Evolutionary conservation across 30 jellyfish, hydroid and myxozoan species (phyloP).

Genomic region (Aurelia sp.): DNA sequence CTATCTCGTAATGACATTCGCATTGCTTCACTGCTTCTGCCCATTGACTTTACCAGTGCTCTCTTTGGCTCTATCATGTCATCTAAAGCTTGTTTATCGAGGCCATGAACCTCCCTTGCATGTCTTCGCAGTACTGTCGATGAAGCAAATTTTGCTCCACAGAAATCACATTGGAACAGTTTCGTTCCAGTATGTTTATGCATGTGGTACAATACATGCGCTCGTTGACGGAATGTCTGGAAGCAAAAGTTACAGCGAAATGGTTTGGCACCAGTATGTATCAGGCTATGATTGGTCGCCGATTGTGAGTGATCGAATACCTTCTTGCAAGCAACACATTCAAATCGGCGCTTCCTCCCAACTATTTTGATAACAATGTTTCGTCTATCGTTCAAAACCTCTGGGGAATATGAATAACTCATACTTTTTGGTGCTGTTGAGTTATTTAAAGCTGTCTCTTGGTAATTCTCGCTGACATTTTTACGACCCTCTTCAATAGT

Average conservation of each 20-base stretch:
- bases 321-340: background rate
- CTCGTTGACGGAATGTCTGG: conserved; percentile 21
- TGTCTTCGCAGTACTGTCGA: conserved; percentile 18
- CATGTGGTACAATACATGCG: conserved; percentile 31
- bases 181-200: conserved; percentile 14
- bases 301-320: conserved; percentile 8
- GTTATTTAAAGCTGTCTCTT: too few relatives aligned
- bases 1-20: background rate
- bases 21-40: background rate
- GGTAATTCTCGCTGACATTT: background rate
- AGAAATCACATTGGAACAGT: background rate
- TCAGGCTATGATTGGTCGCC: conserved; percentile 12
- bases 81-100: conserved; percentile 2
- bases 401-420: conserved; percentile 23
- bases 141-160: background rate
- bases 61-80: conserved; percentile 8
- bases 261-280: conserved; percentile 20
- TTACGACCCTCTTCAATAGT: background rate
- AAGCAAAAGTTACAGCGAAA: conserved; percentile 25
- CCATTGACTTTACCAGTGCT: background rate
- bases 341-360: conserved; percentile 5
- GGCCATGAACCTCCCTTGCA: conserved; percentile 18
- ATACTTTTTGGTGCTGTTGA: background rate
- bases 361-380: background rate
- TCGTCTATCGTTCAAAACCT: background rate